Evolutionary conservation across 2,113 vertebrate genomes (phyloP).

Genomic region (Hippoglossus stenolepis): DNA sequence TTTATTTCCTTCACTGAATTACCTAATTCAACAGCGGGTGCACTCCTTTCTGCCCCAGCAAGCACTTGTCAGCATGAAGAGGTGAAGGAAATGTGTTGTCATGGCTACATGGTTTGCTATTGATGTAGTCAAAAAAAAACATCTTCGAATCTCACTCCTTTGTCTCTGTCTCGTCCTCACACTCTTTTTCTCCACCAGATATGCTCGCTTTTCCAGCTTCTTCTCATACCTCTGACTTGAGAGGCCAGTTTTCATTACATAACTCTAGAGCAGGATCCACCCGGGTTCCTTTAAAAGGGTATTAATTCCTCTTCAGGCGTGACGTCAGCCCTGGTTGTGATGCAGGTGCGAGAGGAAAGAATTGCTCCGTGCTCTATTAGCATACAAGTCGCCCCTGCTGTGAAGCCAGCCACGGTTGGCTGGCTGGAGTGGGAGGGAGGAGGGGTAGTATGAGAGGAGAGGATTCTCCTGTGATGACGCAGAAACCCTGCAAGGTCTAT

Average conservation of each 20-base stretch:
- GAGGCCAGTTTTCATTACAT: conserved; percentile 24
- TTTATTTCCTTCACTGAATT: conserved; percentile 15
- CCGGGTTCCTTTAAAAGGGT: conserved; percentile 36
- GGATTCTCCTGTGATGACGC: conserved; percentile 78
- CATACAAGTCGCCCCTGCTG: conserved; percentile 55
- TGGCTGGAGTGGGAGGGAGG: conserved; percentile 20
- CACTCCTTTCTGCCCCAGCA: conserved; percentile 28
- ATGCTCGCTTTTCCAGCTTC: conserved; percentile 62
- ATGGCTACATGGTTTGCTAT: conserved; percentile 64
- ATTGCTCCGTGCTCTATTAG: conserved; percentile 58
- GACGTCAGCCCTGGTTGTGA: conserved; percentile 55
- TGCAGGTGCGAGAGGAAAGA: conserved; percentile 44
- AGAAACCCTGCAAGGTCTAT: conserved; percentile 72
- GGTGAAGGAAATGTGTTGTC: conserved; percentile 68
- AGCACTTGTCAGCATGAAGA: conserved; percentile 50
- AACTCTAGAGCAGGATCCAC: conserved; percentile 44
- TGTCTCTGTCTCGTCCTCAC: background rate
- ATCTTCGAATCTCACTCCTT: conserved; percentile 30
- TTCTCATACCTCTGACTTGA: conserved; percentile 55
- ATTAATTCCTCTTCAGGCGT: conserved; percentile 23
- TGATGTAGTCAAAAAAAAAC: conserved; percentile 23
- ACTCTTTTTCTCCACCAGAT: background rate
- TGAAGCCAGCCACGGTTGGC: conserved; percentile 36
- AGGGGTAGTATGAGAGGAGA: conserved; percentile 27
- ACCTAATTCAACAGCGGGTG: conserved; percentile 7